Percentiles rank a stretch among this genome's conserved stretches.
phyloP scores from a whole-genome alignment of 2,888 invertebrate species.

The Tenthredo amoena region DNA sequence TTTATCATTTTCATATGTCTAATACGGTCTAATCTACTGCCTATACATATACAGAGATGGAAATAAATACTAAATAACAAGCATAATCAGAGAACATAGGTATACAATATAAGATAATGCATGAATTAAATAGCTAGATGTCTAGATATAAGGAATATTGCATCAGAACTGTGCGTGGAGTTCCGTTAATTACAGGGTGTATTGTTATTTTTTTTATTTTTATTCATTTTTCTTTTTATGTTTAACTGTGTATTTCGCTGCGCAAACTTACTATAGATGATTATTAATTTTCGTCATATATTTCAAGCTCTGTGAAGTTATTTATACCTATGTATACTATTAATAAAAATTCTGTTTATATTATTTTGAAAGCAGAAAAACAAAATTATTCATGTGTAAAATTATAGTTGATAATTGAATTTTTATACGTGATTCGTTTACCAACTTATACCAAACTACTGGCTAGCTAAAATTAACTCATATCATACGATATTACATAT shows the following conservation, averaged over 20 bases:
- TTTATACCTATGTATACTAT: background rate
- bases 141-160: constrained; percentile 36
- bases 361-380: background rate
- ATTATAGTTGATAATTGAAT: background rate
- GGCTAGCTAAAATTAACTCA: background rate
- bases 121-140: constrained; percentile 25
- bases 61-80: constrained; percentile 53
- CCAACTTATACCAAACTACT: background rate
- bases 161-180: constrained; percentile 22
- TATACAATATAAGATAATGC: constrained; percentile 20
- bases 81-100: constrained; percentile 28
- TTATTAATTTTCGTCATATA: background rate
- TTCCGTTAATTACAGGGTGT: constrained; percentile 14
- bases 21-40: constrained; percentile 41
- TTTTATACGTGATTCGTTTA: background rate
- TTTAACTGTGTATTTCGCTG: constrained; percentile 16
- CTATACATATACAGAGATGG: constrained; percentile 35
- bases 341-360: background rate
- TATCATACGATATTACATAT: background rate
- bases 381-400: background rate
- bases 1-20: background rate
- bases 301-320: constrained; percentile 16
- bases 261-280: background rate
- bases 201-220: background rate
- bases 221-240: too few relatives aligned